phyloP scores from a whole-genome alignment of 2,888 invertebrate genomes.

The Mechanitis mazaeus region DNA sequence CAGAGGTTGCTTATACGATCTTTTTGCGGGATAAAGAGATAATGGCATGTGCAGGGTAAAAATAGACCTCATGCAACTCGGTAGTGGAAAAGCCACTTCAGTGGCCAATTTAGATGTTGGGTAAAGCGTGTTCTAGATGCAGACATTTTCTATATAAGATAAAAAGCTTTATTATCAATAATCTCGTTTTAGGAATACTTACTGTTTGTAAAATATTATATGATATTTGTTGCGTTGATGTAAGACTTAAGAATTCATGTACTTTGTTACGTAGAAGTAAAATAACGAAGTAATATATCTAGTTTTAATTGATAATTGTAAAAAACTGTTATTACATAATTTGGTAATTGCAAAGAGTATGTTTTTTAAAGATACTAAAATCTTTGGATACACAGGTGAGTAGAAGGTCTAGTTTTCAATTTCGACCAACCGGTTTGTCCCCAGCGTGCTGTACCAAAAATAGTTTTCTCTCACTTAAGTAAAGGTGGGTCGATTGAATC shows the following conservation, averaged over 20 bases:
- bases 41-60: constrained; percentile 37
- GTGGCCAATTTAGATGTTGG: constrained; percentile 31
- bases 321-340: no score
- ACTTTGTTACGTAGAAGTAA: no score
- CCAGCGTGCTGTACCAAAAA: constrained; percentile 50
- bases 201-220: no score
- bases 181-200: no score
- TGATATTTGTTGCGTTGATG: no score
- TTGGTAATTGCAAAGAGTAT: no score
- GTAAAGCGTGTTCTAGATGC: constrained; percentile 29
- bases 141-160: neutral
- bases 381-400: constrained; percentile 16
- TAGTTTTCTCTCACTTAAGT: constrained; percentile 56
- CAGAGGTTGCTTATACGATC: constrained; percentile 9
- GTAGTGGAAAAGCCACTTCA: constrained; percentile 36
- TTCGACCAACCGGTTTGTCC: constrained; percentile 40
- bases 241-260: no score
- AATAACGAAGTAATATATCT: no score
- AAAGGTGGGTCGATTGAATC: constrained; percentile 54
- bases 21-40: constrained; percentile 39
- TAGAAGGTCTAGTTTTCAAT: constrained; percentile 26
- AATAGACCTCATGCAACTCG: constrained; percentile 43
- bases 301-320: no score
- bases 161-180: neutral
- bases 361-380: neutral